Evolutionary conservation across 2,113 vertebrate species (phyloP).

Genomic region (Megalops atlanticus): DNA sequence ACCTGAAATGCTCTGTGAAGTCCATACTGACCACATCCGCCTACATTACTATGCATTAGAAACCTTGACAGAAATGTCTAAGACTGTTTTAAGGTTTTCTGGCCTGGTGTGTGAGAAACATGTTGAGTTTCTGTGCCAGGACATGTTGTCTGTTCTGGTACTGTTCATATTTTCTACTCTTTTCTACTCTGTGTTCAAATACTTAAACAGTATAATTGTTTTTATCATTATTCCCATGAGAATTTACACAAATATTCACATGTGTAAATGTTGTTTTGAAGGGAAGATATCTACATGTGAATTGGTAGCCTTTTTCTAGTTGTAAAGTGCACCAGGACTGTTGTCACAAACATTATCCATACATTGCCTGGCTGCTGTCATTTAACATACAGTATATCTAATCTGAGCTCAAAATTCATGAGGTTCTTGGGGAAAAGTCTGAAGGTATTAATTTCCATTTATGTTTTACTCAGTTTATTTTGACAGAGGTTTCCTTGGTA

Average conservation of each 20-base stretch:
- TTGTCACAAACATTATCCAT: neutral
- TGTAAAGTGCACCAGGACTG: neutral
- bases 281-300: neutral
- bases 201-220: neutral
- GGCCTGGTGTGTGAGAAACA: neutral
- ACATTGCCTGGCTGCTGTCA: too few species aligned
- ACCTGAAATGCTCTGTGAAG: neutral
- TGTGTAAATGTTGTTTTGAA: neutral
- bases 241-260: neutral
- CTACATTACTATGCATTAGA: neutral
- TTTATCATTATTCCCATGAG: neutral
- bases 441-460: too few species aligned
- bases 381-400: neutral
- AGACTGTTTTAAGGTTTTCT: neutral
- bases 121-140: neutral
- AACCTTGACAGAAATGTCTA: neutral
- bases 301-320: neutral
- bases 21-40: neutral
- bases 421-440: neutral
- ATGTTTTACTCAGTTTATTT: too few species aligned
- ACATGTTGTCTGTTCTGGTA: too few species aligned
- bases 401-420: neutral
- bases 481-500: too few species aligned
- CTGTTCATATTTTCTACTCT: neutral
- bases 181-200: too few species aligned